Evolutionary conservation across 2,888 invertebrate genomes (phyloP).

Genomic region (Isoperla grammatica): DNA sequence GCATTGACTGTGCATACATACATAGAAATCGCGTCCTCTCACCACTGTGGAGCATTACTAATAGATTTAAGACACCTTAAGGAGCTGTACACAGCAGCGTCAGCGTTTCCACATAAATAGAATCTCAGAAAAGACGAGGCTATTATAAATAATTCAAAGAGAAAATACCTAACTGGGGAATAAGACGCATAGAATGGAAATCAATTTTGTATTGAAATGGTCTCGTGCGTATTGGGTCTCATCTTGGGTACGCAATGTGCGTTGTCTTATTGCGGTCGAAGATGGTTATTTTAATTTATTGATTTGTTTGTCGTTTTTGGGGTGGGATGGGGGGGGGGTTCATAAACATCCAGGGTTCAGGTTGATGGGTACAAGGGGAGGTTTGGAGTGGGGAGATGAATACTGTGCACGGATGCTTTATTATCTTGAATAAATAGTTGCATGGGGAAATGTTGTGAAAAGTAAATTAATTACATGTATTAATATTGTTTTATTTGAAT

Average conservation of each 20-base stretch:
- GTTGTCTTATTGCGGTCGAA: not conserved
- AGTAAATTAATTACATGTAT: no score
- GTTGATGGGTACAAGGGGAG: no score
- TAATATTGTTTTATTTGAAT: no score
- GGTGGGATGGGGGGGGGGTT: no score
- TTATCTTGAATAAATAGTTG: no score
- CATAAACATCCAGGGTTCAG: no score
- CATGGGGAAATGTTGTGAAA: no score
- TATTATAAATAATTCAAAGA: conserved; percentile 7
- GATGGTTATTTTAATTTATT: not conserved
- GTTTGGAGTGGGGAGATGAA: no score
- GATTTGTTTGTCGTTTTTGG: not conserved
- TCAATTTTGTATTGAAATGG: not conserved
- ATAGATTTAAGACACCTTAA: conserved; percentile 26
- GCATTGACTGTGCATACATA: not conserved
- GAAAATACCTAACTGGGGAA: not conserved
- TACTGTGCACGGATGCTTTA: no score
- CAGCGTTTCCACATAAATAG: conserved; percentile 9
- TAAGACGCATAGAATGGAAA: not conserved
- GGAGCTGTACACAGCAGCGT: conserved; percentile 11
- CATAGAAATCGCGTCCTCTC: not conserved
- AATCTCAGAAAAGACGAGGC: no score
- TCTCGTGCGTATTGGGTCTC: not conserved
- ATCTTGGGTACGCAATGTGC: not conserved
- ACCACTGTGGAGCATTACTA: conserved; percentile 13